Evolutionary conservation across 2,797 vertebrate genomes (phyloP).

Genomic region (Helicolenus hilgendorfi): DNA sequence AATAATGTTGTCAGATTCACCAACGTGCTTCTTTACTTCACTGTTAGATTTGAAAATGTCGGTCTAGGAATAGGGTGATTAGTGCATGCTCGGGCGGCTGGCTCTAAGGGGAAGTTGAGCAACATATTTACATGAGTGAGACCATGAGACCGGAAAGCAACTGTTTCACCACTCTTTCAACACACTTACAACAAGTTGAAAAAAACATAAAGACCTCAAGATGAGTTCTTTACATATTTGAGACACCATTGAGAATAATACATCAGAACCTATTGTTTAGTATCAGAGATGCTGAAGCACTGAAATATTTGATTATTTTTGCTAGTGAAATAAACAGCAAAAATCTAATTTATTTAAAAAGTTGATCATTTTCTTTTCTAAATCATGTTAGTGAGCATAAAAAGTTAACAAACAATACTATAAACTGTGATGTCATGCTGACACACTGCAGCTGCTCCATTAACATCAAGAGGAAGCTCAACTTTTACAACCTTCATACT

Average conservation of each 20-base stretch:
- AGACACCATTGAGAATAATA: neutral
- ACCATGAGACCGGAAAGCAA: constrained; percentile 77
- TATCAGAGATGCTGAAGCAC: neutral
- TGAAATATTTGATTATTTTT: neutral
- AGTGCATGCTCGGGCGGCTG: constrained; percentile 26
- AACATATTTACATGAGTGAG: constrained; percentile 69
- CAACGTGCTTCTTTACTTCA: neutral
- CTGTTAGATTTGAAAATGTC: constrained; percentile 16
- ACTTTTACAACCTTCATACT: neutral
- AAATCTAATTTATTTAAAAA: neutral
- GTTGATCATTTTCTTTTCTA: neutral
- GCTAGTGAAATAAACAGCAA: neutral
- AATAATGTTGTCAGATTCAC: neutral
- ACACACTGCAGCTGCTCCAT: neutral
- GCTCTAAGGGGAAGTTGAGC: constrained; percentile 82
- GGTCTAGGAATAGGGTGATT: neutral
- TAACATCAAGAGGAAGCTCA: neutral
- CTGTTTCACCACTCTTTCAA: constrained; percentile 73
- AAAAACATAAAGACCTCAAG: neutral
- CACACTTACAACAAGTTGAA: constrained; percentile 25
- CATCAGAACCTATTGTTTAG: neutral
- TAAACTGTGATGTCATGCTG: neutral
- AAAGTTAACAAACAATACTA: neutral
- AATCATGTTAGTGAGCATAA: neutral
- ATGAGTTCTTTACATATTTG: neutral